phyloP scores from a whole-genome alignment of 1,140 invertebrate genomes.

The Notospermus geniculatus region DNA sequence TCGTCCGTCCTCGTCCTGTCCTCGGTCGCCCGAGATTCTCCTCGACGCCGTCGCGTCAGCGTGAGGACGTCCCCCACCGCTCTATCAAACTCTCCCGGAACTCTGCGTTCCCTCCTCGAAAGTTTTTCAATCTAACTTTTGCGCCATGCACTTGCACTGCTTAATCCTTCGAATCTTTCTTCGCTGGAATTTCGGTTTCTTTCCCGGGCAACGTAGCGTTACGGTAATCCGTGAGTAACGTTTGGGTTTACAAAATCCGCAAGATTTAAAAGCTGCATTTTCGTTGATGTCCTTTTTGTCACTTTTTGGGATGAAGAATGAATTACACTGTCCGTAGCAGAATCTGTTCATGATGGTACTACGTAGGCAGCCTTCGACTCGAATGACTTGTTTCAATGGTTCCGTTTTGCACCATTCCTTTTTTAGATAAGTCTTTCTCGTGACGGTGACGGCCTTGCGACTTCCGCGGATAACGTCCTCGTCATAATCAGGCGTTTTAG shows the following conservation, averaged over 20 bases:
- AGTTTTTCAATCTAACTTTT: conserved; percentile 14
- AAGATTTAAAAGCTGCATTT: conserved; percentile 64
- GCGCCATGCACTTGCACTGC: conserved; percentile 64
- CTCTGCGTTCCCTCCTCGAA: too few species aligned
- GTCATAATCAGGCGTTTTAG: background rate
- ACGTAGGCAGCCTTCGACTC: conserved; percentile 64
- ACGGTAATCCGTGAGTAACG: conserved; percentile 65
- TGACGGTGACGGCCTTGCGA: conserved; percentile 64
- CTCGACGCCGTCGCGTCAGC: too few species aligned
- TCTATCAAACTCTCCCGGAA: too few species aligned
- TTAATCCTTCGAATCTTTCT: conserved; percentile 65
- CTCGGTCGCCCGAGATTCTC: too few species aligned
- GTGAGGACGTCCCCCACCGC: too few species aligned
- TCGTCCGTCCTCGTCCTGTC: too few species aligned
- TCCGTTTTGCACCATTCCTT: conserved; percentile 72
- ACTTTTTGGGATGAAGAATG: conserved; percentile 68
- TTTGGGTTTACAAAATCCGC: conserved; percentile 67
- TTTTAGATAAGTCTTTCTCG: conserved; percentile 66
- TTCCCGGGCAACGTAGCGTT: conserved; percentile 63
- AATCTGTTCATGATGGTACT: conserved; percentile 67
- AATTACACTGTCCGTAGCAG: conserved; percentile 75
- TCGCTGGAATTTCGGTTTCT: conserved; percentile 59
- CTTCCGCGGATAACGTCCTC: conserved; percentile 43
- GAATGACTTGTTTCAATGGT: conserved; percentile 65
- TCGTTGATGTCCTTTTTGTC: conserved; percentile 27